Evolutionary conservation across 2,113 vertebrate species (phyloP).

Genomic region (Geococcyx californianus): DNA sequence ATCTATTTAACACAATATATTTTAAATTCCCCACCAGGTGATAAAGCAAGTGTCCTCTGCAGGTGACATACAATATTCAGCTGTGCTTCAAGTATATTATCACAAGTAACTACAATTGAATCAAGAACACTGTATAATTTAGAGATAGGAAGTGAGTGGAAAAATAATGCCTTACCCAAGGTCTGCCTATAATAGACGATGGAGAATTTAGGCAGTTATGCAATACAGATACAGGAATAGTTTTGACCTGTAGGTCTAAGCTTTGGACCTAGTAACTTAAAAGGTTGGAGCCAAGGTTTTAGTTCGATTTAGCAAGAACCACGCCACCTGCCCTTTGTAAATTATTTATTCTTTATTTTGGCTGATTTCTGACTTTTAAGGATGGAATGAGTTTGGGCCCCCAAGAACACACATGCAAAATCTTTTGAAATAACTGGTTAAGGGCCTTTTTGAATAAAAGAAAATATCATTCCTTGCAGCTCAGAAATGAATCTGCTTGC

Average conservation of each 20-base stretch:
- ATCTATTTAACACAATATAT: not conserved
- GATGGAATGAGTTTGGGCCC: not conserved
- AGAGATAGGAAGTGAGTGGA: not conserved
- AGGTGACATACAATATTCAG: not conserved
- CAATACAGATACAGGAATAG: not conserved
- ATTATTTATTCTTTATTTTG: constrained; percentile 39
- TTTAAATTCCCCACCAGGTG: not conserved
- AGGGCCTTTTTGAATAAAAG: constrained; percentile 33
- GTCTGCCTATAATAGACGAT: not conserved
- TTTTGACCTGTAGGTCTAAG: not conserved
- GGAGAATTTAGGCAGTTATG: not conserved
- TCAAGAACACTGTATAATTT: not conserved
- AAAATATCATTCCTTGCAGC: not conserved
- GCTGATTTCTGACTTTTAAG: constrained; percentile 14
- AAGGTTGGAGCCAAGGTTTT: not conserved
- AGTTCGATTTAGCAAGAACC: constrained; percentile 3
- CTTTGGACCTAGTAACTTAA: not conserved
- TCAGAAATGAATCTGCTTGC: not conserved
- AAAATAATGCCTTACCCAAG: not conserved
- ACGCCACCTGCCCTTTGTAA: constrained; percentile 12
- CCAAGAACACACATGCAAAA: not conserved
- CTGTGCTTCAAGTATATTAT: not conserved
- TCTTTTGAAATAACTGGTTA: constrained; percentile 7
- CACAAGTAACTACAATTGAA: not conserved
- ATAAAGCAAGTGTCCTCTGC: not conserved